These are phyloP conservation scores for Hippocampus barbouri DNA, from an alignment of 2,113 vertebrate species.

Conservation along the genomic window DNA sequence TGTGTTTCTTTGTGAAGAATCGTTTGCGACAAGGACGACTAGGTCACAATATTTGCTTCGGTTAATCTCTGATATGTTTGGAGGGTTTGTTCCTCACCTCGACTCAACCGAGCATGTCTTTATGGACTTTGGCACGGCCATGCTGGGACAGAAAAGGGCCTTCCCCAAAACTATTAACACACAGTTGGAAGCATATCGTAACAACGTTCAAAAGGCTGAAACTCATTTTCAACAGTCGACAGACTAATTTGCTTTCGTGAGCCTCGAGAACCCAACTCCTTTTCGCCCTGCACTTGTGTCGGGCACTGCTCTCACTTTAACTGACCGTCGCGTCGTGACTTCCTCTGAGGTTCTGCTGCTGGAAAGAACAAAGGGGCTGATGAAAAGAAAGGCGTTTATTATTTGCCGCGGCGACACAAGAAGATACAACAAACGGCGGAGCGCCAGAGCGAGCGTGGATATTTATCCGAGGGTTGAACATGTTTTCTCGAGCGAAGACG, in stretches of 20 bases:
- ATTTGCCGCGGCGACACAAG: not conserved
- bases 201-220: too few relatives aligned
- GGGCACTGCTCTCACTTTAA: not conserved
- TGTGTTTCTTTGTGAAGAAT: not conserved
- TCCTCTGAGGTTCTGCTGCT: not conserved
- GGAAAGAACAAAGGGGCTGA: not conserved
- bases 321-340: not conserved
- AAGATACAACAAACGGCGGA: constrained; percentile 34
- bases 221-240: too few relatives aligned
- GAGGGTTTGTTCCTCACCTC: not conserved
- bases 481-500: constrained; percentile 53
- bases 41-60: not conserved
- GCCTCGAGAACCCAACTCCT: too few relatives aligned
- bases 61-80: not conserved
- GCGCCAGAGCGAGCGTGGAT: constrained; percentile 36
- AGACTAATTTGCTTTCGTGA: too few relatives aligned
- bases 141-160: not conserved
- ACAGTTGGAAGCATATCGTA: too few relatives aligned
- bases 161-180: too few relatives aligned
- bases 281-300: not conserved
- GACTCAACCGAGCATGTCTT: not conserved
- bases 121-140: not conserved
- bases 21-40: not conserved
- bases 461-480: constrained; percentile 48
- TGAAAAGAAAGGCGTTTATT: constrained; percentile 6